Percentiles rank a stretch among this genome's conserved stretches.
Evolutionary conservation across 2,888 invertebrate species (phyloP).

Genomic region (Lithophane socia): DNA sequence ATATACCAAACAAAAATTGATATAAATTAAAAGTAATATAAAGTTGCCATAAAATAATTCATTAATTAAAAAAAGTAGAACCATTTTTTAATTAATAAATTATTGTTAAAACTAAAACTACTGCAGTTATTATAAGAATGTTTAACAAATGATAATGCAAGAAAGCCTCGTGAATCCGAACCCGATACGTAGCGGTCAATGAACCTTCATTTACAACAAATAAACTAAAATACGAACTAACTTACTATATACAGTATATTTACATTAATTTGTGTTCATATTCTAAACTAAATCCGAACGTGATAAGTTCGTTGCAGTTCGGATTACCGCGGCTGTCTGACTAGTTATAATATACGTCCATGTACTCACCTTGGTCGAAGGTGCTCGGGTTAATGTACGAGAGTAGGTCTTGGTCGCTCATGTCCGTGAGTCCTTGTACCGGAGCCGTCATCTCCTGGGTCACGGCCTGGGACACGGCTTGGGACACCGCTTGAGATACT

Average conservation of each 20-base stretch:
- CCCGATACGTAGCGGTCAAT: constrained; percentile 37
- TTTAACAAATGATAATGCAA: constrained; percentile 74
- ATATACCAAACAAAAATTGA: constrained; percentile 55
- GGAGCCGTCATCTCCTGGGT: constrained; percentile 91
- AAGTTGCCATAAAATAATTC: constrained; percentile 46
- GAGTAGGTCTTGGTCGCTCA: constrained; percentile 96
- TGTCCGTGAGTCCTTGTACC: constrained; percentile 94
- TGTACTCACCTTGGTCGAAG: constrained; percentile 94
- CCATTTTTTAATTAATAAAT: constrained; percentile 29
- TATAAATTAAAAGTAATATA: constrained; percentile 30
- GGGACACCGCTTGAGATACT: constrained; percentile 87
- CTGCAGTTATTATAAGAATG: constrained; percentile 83
- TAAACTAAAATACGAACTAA: constrained; percentile 37
- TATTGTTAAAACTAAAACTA: constrained; percentile 19
- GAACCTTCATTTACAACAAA: constrained; percentile 36
- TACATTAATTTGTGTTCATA: constrained; percentile 50
- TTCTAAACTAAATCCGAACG: constrained; percentile 48
- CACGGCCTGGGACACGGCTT: constrained; percentile 88
- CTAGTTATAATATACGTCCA: constrained; percentile 76
- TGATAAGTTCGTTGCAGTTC: constrained; percentile 44
- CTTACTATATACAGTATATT: constrained; percentile 61
- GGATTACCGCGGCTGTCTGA: constrained; percentile 53
- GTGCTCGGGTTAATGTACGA: constrained; percentile 97
- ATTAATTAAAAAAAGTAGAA: constrained; percentile 30
- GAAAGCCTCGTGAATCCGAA: constrained; percentile 64